A percentile compares a stretch with the other conserved stretches of the same genome.
Evolutionary conservation across 2,888 invertebrate species (phyloP).

Genomic region (Hecatera dysodea): DNA sequence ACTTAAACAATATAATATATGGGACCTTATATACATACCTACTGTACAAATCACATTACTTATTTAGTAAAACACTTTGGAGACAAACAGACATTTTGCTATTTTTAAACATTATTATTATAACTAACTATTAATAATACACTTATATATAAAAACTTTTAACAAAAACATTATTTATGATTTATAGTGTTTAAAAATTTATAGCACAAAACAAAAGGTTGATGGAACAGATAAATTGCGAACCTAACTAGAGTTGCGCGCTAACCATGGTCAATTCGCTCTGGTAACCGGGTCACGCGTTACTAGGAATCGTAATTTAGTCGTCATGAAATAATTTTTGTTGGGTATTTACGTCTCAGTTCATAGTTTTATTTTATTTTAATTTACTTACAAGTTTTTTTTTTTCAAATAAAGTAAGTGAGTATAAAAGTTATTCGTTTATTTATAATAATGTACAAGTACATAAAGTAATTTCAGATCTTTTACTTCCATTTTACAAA

Average conservation of each 20-base stretch:
- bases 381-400: not conserved
- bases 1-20: too few species aligned
- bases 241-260: conserved; percentile 52
- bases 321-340: conserved; percentile 8
- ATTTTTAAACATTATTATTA: too few species aligned
- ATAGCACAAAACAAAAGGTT: not conserved
- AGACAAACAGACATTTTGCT: too few species aligned
- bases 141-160: not conserved
- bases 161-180: too few species aligned
- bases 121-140: too few species aligned
- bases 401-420: not conserved
- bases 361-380: not conserved
- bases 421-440: too few species aligned
- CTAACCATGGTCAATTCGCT: conserved; percentile 56
- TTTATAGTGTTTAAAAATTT: too few species aligned
- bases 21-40: too few species aligned
- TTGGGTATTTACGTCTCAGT: not conserved
- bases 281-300: conserved; percentile 66
- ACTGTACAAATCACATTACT: not conserved
- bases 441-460: too few species aligned
- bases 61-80: not conserved
- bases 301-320: conserved; percentile 47
- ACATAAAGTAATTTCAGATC: too few species aligned
- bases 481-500: too few species aligned
- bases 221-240: not conserved